phyloP scores from a whole-genome alignment of 1,140 invertebrate species.

The Vanessa tameamea region DNA sequence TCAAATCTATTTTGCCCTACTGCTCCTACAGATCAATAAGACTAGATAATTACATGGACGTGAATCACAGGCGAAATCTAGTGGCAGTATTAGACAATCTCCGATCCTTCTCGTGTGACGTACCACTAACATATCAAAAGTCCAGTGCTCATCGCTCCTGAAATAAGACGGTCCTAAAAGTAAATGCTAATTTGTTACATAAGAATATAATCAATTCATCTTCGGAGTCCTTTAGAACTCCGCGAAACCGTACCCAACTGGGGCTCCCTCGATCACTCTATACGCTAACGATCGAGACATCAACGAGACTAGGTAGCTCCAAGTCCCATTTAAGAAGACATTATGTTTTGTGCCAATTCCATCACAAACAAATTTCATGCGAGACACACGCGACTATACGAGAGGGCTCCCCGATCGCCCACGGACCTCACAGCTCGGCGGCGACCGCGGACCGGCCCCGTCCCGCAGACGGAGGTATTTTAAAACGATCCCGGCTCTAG shows the following conservation, averaged over 20 bases:
- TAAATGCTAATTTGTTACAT: constrained; percentile 11
- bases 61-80: constrained; percentile 44
- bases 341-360: constrained; percentile 19
- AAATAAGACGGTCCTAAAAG: constrained; percentile 11
- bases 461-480: neutral
- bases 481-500: neutral
- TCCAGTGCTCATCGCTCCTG: constrained; percentile 18
- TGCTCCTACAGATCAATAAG: constrained; percentile 13
- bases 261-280: neutral
- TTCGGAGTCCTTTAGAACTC: neutral
- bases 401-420: too few species aligned
- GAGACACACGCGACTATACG: neutral
- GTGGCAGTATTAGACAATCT: constrained; percentile 51
- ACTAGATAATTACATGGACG: constrained; percentile 46
- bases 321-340: neutral
- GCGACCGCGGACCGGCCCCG: neutral
- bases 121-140: neutral
- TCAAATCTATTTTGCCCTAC: constrained; percentile 27
- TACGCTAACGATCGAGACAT: constrained; percentile 8
- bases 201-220: constrained; percentile 27
- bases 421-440: neutral
- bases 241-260: neutral
- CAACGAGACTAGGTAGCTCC: constrained; percentile 5
- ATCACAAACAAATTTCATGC: neutral
- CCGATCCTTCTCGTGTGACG: neutral